Percentiles rank a stretch among this genome's conserved stretches.
phyloP scores from a whole-genome alignment of 2,797 vertebrate genomes.

The Acanthis flammea region DNA sequence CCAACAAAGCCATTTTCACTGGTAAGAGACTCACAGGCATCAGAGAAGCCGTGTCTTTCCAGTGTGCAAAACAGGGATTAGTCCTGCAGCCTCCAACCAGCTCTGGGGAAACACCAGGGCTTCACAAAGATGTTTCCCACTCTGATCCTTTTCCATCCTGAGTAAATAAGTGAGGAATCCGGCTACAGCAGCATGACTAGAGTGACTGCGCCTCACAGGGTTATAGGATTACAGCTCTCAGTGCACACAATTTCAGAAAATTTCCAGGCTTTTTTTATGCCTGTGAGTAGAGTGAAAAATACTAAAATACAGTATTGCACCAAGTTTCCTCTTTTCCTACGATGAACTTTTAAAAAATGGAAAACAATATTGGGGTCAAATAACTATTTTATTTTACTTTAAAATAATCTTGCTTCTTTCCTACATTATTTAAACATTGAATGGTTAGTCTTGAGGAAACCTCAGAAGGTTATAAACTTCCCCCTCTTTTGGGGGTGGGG shows the following conservation, averaged over 20 bases:
- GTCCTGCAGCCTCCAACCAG: not conserved
- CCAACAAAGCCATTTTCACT: not conserved
- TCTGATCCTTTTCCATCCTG: not conserved
- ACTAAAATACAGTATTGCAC: not conserved
- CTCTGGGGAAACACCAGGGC: not conserved
- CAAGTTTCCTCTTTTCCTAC: not conserved
- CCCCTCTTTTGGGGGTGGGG: accelerated
- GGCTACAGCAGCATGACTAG: not conserved
- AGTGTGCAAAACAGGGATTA: accelerated
- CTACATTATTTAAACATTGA: not conserved
- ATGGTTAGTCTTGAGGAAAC: not conserved
- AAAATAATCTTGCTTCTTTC: not conserved
- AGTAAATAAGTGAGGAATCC: not conserved
- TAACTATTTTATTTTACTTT: not conserved
- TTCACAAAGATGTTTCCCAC: not conserved
- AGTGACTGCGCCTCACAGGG: not conserved
- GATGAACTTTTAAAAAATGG: not conserved
- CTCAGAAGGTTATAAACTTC: not conserved
- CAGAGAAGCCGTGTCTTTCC: not conserved
- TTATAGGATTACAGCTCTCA: not conserved
- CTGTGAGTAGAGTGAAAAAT: not conserved
- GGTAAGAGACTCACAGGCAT: not conserved
- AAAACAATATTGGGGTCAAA: not conserved
- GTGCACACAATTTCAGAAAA: not conserved
- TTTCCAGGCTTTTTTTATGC: not conserved